Percentiles rank a stretch among this genome's conserved stretches.
These are phyloP conservation scores for Labeo calbasu DNA, from an alignment of 2,797 vertebrate genomes.

Conservation along the genomic window DNA sequence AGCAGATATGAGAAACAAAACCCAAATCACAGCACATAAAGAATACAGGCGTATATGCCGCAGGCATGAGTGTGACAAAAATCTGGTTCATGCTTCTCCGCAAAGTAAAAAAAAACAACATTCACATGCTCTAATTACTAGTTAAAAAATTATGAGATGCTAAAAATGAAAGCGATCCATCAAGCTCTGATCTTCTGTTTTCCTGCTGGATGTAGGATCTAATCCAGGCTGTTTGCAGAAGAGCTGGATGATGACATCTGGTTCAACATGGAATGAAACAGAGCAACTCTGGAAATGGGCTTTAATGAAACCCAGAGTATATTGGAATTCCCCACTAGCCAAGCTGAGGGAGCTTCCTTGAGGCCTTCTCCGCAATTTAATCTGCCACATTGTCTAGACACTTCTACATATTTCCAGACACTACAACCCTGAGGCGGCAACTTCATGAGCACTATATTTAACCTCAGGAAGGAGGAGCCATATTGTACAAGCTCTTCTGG, in stretches of 20 bases:
- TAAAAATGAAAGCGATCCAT: slow-evolving; percentile 52
- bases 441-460: slow-evolving; percentile 45
- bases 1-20: slow-evolving; percentile 43
- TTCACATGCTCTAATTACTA: slow-evolving; percentile 46
- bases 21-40: slow-evolving; percentile 46
- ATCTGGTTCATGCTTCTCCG: slow-evolving; percentile 36
- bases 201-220: slow-evolving; percentile 46
- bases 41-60: slow-evolving; percentile 30
- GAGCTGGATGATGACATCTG: slow-evolving; percentile 45
- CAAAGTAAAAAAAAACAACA: slow-evolving; percentile 17
- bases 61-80: slow-evolving; percentile 13
- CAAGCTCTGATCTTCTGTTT: slow-evolving; percentile 51
- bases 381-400: slow-evolving; percentile 51
- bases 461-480: slow-evolving; percentile 37
- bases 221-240: slow-evolving; percentile 48
- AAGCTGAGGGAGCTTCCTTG: slow-evolving; percentile 42
- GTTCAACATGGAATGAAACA: slow-evolving; percentile 49
- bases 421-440: slow-evolving; percentile 39
- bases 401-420: slow-evolving; percentile 48
- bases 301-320: slow-evolving; percentile 40
- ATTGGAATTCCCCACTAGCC: slow-evolving; percentile 44
- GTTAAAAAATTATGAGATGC: slow-evolving; percentile 28
- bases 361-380: slow-evolving; percentile 40
- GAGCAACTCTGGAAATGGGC: slow-evolving; percentile 39
- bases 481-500: slow-evolving; percentile 32